A percentile compares a stretch with the other conserved stretches of the same genome.
These are phyloP conservation scores for Parotocinclus haroldoi DNA, from an alignment of 2,797 vertebrate genomes.

Conservation along the genomic window DNA sequence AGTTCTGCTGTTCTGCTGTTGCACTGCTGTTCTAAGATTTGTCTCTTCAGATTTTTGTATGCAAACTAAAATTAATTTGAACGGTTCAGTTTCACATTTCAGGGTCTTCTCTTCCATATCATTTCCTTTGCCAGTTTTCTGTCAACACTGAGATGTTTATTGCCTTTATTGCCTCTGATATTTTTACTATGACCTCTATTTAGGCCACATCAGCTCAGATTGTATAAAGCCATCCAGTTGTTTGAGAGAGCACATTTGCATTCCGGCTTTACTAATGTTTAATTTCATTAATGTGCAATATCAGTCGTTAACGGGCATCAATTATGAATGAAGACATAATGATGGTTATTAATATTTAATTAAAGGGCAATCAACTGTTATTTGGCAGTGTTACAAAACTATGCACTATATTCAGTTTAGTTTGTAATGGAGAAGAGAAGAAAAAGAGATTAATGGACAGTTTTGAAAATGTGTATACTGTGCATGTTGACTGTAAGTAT, in stretches of 20 bases:
- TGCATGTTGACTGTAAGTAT: too few species aligned
- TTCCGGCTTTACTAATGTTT: slow-evolving; percentile 66
- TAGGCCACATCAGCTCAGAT: slow-evolving; percentile 35
- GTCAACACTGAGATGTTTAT: slow-evolving; percentile 1
- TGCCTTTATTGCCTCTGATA: slow-evolving; percentile 24
- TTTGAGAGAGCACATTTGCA: slow-evolving; percentile 57
- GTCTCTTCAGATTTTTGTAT: too few species aligned
- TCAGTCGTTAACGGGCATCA: slow-evolving; percentile 74
- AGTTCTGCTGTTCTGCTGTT: too few species aligned
- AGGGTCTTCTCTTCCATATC: neutral
- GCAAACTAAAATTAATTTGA: neutral
- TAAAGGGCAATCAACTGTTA: slow-evolving; percentile 83
- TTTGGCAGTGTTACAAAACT: slow-evolving; percentile 80
- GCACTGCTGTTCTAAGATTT: too few species aligned
- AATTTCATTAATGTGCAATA: slow-evolving; percentile 82
- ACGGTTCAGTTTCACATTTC: neutral
- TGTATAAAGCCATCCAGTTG: slow-evolving; percentile 53
- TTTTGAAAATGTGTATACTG: too few species aligned
- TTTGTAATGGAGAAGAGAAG: slow-evolving; percentile 40
- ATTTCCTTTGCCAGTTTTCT: neutral
- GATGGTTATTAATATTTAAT: slow-evolving; percentile 81
- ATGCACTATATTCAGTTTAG: slow-evolving; percentile 70
- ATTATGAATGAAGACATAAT: slow-evolving; percentile 82
- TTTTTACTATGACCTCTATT: slow-evolving; percentile 26
- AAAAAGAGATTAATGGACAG: too few species aligned